Base-by-base conservation (phyloP, 2,113 vertebrate genomes). In the Ammodytes dubius region DNA sequence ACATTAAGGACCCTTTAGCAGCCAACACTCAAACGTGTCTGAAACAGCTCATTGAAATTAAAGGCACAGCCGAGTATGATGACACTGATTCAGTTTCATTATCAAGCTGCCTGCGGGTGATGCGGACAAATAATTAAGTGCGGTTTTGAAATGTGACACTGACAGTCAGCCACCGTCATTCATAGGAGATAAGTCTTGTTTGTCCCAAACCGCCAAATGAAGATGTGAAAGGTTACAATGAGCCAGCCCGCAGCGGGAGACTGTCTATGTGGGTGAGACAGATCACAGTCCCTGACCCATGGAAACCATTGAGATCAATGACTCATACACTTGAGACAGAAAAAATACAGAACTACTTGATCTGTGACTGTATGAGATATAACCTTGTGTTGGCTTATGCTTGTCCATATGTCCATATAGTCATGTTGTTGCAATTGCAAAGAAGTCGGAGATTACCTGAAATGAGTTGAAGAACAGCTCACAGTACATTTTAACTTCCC, bases 381-480 rank as follows among this genome's bases (percentile, higher is more conserved):
- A 19, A 52, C 17, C 71, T 52, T 43, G 11, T 13, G 10, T 6
- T 60, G 27, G 27, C 45, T 19, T 17, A 8, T 52, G 70, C 11
- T 10, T 7, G 15, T 49, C 5, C 27, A 27, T 27, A 27, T 27
- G 27, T 27, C 27, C 2, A 27, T 27, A 27, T 27, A 27, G 47
- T 47, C 50, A 11, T 70, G 52, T 45, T 14, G 2, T 13, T 37
- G 27, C 8, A 8, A 69, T 1, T 70, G 19, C n/a, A 64, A 39
- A 14, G 19, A 40, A 27, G 0, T 46, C 40, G 12, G 2, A 42
- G 49, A 61, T 15, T 85, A 97, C 97, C 97, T 98, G 97, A 77
- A 98, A 97, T 0, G 97, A 97, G 87, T 97, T 98, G 93, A 97
- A 97, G 92, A 98, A 98, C 35, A 98, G 95, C 79, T 98, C 97